These are phyloP conservation scores for Channa maculata DNA, from an alignment of 2,113 vertebrate species.

Conservation along the genomic window DNA sequence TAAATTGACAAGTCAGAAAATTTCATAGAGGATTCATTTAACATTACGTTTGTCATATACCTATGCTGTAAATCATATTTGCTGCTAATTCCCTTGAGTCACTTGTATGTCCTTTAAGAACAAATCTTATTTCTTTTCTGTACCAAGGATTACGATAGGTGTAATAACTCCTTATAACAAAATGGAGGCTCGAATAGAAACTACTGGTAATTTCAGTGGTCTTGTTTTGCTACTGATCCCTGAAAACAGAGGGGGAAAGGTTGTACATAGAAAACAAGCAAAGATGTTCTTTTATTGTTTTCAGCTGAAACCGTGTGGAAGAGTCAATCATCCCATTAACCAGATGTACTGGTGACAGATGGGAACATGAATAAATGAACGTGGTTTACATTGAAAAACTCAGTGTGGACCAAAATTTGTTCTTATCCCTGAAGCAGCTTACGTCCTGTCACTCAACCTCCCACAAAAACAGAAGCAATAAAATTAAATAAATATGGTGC, in stretches of 20 bases:
- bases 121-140: no score
- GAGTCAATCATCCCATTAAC: neutral
- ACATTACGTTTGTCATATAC: no score
- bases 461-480: neutral
- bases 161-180: no score
- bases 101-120: no score
- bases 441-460: neutral
- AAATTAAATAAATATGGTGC: constrained; percentile 62
- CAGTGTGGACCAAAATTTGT: constrained; percentile 29
- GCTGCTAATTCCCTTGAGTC: no score
- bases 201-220: no score
- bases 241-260: neutral
- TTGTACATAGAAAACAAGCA: neutral
- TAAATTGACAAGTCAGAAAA: no score
- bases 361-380: neutral
- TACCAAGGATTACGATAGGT: no score
- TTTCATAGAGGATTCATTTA: no score
- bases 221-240: no score
- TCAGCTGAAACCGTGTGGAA: constrained; percentile 31
- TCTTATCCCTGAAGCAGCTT: constrained; percentile 35
- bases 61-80: no score
- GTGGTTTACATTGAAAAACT: neutral
- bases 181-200: no score
- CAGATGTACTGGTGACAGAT: constrained; percentile 5
- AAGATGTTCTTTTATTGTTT: neutral